Base-by-base conservation (phyloP, 2,888 invertebrate species). In the Drosophila kambysellisi region DNA sequence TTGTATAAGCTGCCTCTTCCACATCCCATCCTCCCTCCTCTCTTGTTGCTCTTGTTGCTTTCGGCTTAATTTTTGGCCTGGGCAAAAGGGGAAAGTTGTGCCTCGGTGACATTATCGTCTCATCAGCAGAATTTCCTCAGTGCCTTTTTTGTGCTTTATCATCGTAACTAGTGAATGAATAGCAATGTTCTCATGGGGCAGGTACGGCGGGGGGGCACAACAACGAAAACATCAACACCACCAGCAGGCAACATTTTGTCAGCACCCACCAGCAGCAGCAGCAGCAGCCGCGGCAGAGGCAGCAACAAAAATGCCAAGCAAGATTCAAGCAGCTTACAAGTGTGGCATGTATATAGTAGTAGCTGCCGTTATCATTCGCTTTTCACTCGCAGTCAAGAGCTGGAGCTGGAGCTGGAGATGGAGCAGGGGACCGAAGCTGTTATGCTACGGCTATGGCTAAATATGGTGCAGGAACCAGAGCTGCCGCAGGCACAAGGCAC, bases 151-250 rank as follows among this genome's bases (percentile, higher is more conserved):
- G 83, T 85, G 84, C 89, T 86, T 90, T 90, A 87, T 87, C 87
- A 88, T 88, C 89, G 90, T 73, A 90, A 82, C 90, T 76, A 87
- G 83, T 90, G 90, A 87, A 86, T 90, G 90, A 87, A 90, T 83
- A 88, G 87, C 90, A 86, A 83, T 88, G 78, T 70, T 61, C 64
- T 37, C 41, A 25, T 43, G 51, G 57, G 43, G 12, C 33, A 12
- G 70, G 33, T 20, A 7, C 15, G 43, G 37, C 8, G n/a, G 63
- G 43, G 43, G 39, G 56, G 37, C 69, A 54, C 73, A 82, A 76
- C 64, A 70, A 79, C 71, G 62, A 43, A 68, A 81, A 74, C 79
- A 74, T 68, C 82, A 78, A 70, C 74, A 80, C 60, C 79, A 74
- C 37, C 80, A 76, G 46, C 73, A 79, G 66, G 68, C 85, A 69